Percentiles rank a stretch among this genome's conserved stretches.
Conservation (phyloP, 2,797 vertebrate genomes). For the Momotus momota region DNA sequence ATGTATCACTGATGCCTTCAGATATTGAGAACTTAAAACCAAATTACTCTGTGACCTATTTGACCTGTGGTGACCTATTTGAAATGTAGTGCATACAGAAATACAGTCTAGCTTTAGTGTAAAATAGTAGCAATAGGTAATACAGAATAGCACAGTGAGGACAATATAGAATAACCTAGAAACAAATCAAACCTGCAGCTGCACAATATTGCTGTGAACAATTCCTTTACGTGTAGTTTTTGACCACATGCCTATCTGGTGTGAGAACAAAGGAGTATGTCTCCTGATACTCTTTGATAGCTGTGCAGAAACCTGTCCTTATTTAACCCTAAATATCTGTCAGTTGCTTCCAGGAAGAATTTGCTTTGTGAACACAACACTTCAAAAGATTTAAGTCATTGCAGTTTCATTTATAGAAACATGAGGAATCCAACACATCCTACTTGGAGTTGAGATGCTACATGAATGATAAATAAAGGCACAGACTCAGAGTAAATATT, state of each 20-base stretch:
- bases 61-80: background rate
- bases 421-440: conserved; percentile 61
- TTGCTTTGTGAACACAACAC: conserved; percentile 59
- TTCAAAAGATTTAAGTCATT: conserved; percentile 39
- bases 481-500: conserved; percentile 72
- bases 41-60: no score
- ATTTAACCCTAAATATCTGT: conserved; percentile 60
- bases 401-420: conserved; percentile 68
- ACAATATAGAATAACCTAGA: background rate
- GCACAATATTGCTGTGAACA: background rate
- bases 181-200: background rate
- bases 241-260: background rate
- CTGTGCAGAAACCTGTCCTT: conserved; percentile 33
- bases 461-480: conserved; percentile 58
- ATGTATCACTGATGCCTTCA: background rate
- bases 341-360: conserved; percentile 52
- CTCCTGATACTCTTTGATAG: background rate
- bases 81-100: background rate
- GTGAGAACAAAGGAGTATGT: background rate
- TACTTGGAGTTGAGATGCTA: conserved; percentile 65
- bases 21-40: background rate
- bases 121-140: background rate
- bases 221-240: background rate
- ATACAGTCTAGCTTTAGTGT: background rate
- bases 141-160: background rate